A percentile compares a stretch with the other conserved stretches of the same genome.
phyloP scores from a whole-genome alignment of 92 coral and sea anemone species.

The Montipora capitata region DNA sequence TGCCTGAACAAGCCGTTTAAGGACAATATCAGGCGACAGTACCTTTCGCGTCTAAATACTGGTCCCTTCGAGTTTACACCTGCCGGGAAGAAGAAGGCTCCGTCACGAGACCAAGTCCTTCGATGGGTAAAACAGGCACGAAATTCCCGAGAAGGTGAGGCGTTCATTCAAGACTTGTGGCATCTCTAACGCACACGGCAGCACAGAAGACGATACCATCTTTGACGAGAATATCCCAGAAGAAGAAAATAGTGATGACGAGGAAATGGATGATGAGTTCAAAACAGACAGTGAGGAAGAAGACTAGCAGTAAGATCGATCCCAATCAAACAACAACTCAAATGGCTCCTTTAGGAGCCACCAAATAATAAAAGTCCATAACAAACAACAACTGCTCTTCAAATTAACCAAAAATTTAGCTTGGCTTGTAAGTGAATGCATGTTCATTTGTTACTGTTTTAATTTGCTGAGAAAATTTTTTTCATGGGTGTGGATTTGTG shows the following conservation, averaged over 20 bases:
- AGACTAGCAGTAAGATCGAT: not conserved
- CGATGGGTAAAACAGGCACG: not conserved
- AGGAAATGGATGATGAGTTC: not conserved
- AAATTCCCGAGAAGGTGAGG: not conserved
- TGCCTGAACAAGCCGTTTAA: not conserved
- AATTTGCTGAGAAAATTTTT: no score
- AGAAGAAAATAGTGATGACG: not conserved
- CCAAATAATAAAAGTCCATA: slow-evolving; percentile 18
- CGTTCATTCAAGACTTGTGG: not conserved
- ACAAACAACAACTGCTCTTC: not conserved
- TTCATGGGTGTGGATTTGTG: no score
- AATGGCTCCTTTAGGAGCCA: slow-evolving; percentile 75
- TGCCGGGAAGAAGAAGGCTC: slow-evolving; percentile 4
- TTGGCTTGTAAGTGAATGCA: no score
- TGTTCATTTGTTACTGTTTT: no score
- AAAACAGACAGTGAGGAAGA: not conserved
- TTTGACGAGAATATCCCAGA: not conserved
- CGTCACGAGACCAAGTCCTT: not conserved
- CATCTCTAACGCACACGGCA: not conserved
- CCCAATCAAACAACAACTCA: not conserved
- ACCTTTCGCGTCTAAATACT: not conserved
- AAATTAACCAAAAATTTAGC: not conserved
- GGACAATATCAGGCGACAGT: not conserved
- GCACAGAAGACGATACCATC: not conserved
- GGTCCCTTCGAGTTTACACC: slow-evolving; percentile 6